Conservation (phyloP, 2,113 vertebrate genomes). For the Tenrec ecaudatus region DNA sequence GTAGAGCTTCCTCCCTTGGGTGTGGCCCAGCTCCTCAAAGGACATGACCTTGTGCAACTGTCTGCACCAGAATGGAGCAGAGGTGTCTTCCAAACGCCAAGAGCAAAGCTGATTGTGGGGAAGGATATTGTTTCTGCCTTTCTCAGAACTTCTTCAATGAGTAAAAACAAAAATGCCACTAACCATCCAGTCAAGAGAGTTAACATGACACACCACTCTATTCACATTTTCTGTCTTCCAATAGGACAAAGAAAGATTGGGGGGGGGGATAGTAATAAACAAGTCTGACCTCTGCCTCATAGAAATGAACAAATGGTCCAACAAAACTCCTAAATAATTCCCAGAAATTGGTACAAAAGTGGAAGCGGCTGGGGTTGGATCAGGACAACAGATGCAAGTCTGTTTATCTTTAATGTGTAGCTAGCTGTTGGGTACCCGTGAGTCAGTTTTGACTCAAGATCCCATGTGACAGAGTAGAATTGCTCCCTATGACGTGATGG, state of each 20-base stretch:
- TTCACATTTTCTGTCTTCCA: constrained; percentile 9
- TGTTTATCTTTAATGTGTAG: no score
- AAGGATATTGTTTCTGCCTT: neutral
- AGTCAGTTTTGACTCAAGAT: neutral
- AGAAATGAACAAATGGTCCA: neutral
- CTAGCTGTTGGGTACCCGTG: no score
- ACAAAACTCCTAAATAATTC: neutral
- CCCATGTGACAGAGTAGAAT: neutral
- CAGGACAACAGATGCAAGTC: neutral
- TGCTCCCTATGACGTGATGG: neutral
- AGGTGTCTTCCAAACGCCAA: neutral
- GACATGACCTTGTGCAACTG: neutral
- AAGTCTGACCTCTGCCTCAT: no score
- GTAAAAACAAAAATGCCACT: neutral
- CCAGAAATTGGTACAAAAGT: constrained; percentile 1
- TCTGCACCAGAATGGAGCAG: accelerated
- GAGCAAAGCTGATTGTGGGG: neutral
- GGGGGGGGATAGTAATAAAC: no score
- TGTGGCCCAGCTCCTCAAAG: neutral
- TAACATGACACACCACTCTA: neutral
- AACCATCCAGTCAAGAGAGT: neutral
- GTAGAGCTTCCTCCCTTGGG: neutral
- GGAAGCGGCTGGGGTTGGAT: neutral
- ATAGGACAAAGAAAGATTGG: neutral
- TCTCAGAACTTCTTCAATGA: neutral